Evolutionary conservation across 2,113 vertebrate species (phyloP), one percentile per base, ranked within the genome.

Genomic region (Trochalopteron elliotii): DNA sequence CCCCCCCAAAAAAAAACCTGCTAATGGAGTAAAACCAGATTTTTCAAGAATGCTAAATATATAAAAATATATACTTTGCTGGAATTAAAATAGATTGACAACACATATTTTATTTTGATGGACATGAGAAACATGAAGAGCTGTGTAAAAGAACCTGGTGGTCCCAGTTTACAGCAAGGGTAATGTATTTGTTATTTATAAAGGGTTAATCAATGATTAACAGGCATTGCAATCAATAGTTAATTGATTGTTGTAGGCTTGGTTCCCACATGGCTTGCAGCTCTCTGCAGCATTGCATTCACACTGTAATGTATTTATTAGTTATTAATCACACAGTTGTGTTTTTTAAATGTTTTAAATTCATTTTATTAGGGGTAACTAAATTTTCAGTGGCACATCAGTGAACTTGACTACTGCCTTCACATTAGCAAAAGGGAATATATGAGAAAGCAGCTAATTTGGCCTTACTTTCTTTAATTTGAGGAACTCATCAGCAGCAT

Each of bases 171-270:
- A 55, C 30, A 83, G 59, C 45, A 83, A 59, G 25, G 72, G 42
- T 68, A 85, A 82, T 37, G 30, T 42, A 37, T 82, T 61, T 91
- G 75, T 90, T 87, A 39, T 94, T 90, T 74, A 27, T 77, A 70
- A 95, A 86, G 63, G 63, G 69, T 95, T 95, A 92, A 93, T 90
- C 76, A 75, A 44, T 86, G 85, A 83, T 94, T 86, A 90, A 78
- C 68, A 71, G 91, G 21, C 72, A 16, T 64, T 89, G 37, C 55
- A 95, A 90, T 83, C 70, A 95, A 87, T 75, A 60, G 60, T 59
- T 95, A 93, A 93, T 92, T 92, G 85, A 90, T 93, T 77, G 71
- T 59, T 90, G 79, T 79, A 70, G 85, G 28, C 42, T 61, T 56
- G 35, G 60, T 89, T 87, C 87, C 35, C 88, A 37, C 87, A 44